phyloP scores from a whole-genome alignment of 1,140 invertebrate species.

The Mesaphorura yosii region DNA sequence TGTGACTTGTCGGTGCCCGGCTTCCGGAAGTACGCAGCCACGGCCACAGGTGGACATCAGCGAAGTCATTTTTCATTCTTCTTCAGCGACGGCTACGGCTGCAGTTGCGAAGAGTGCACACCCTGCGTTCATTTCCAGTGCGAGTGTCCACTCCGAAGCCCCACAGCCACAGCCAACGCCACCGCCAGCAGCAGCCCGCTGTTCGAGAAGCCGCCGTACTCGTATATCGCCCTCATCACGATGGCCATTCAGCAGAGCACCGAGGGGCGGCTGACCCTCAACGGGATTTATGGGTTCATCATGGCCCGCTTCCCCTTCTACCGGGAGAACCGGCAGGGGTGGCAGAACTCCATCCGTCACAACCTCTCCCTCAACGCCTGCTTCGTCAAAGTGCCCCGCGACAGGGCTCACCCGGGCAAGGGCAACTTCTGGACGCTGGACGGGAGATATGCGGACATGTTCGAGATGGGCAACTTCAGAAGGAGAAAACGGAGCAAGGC shows the following conservation, averaged over 20 bases:
- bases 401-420: conserved; percentile 90
- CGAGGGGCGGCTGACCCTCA: conserved; percentile 69
- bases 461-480: conserved; percentile 91
- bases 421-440: conserved; percentile 96
- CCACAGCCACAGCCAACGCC: no score
- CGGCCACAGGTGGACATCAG: no score
- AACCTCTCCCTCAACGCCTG: conserved; percentile 49
- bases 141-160: conserved; percentile 47
- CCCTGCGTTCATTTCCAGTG: neutral
- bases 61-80: neutral
- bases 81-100: conserved; percentile 3
- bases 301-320: conserved; percentile 97
- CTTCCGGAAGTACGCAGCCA: no score
- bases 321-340: conserved; percentile 80
- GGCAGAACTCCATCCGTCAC: conserved; percentile 30
- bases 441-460: conserved; percentile 94
- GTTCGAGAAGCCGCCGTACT: conserved; percentile 71
- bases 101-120: neutral
- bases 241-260: conserved; percentile 47
- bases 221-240: conserved; percentile 93
- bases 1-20: no score
- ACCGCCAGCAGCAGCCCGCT: conserved; percentile 48
- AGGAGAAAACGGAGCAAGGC: conserved; percentile 70
- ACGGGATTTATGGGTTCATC: conserved; percentile 93
- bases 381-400: conserved; percentile 83